Evolutionary conservation across 2,113 vertebrate species (phyloP).

Genomic region (Paramormyrops kingsleyae): DNA sequence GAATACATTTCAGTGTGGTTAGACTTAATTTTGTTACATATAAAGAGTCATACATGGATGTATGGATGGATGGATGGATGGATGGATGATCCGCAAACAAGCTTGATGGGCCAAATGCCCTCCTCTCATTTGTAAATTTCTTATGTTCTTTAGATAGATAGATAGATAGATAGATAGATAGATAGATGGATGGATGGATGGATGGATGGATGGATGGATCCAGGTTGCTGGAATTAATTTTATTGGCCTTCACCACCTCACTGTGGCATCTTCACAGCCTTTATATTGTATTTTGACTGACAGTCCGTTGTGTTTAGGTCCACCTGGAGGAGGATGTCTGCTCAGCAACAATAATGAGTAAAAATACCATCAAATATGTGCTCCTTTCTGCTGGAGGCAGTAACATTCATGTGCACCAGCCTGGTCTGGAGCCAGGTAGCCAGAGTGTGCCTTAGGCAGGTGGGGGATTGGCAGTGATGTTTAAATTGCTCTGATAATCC

Average conservation of each 20-base stretch:
- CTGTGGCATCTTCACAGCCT: neutral
- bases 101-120: too few species aligned
- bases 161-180: too few species aligned
- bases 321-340: neutral
- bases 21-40: neutral
- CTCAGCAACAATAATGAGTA: neutral
- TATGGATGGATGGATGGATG: too few species aligned
- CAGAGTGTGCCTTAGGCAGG: neutral
- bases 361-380: neutral
- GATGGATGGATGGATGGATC: neutral
- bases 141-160: neutral
- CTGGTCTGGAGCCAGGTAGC: neutral
- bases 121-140: too few species aligned
- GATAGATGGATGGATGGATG: neutral
- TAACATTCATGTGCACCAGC: neutral
- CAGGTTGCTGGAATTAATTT: neutral
- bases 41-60: too few species aligned
- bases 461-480: neutral
- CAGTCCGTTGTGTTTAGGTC: neutral
- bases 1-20: neutral
- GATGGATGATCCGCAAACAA: too few species aligned
- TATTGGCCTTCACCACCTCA: neutral
- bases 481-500: constrained; percentile 9
- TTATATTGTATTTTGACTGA: neutral
- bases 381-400: neutral